phyloP scores from a whole-genome alignment of 37 sponge, comb jelly and placozoan species.

The Haliclona indistincta region DNA sequence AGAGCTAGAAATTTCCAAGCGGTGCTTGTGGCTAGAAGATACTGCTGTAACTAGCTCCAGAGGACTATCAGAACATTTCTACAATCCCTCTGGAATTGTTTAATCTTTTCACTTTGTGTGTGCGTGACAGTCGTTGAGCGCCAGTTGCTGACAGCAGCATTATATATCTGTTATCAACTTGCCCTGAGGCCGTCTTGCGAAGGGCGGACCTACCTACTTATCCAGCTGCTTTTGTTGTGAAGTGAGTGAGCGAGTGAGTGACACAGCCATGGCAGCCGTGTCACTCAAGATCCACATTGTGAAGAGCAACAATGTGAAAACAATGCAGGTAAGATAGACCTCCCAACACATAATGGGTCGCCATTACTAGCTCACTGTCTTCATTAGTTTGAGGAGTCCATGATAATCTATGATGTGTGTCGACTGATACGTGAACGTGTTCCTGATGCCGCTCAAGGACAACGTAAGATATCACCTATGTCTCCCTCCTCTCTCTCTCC shows the following conservation, averaged over 20 bases:
- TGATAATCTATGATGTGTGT: constrained; percentile 94
- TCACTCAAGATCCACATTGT: constrained; percentile 90
- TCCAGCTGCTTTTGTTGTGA: no score
- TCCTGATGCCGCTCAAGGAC: constrained; percentile 84
- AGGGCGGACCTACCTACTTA: no score
- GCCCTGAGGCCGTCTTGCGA: no score
- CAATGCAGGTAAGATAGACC: constrained; percentile 90
- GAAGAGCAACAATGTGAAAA: constrained; percentile 87
- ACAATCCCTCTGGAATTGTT: no score
- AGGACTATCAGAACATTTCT: no score
- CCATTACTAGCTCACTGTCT: background rate
- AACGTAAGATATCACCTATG: constrained; percentile 53
- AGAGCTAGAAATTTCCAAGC: no score
- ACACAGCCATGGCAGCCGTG: constrained; percentile 50
- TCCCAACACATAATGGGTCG: background rate
- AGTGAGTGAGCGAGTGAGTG: background rate
- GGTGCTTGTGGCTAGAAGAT: no score
- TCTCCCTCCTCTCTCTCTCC: background rate
- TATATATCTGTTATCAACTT: no score
- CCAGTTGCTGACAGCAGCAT: no score
- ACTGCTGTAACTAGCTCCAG: no score
- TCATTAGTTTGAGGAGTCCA: constrained; percentile 88
- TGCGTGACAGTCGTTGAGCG: no score
- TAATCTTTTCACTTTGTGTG: no score
- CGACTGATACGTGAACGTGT: constrained; percentile 90